phyloP scores from a whole-genome alignment of 2,797 vertebrate genomes.

The Adelosebastes latens region DNA sequence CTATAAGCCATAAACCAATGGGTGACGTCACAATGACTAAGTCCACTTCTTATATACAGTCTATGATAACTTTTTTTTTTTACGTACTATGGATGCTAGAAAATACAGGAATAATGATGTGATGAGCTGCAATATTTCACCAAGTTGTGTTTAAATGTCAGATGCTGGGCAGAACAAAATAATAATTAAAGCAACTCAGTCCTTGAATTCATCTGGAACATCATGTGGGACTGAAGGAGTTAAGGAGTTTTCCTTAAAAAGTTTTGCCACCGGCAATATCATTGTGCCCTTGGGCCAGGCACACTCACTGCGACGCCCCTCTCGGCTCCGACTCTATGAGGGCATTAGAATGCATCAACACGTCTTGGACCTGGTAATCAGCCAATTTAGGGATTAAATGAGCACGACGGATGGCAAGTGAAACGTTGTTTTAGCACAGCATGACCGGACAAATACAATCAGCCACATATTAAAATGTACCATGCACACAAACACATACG shows the following conservation, averaged over 20 bases:
- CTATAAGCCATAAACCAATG: not conserved
- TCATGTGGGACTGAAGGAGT: not conserved
- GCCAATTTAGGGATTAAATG: conserved; percentile 50
- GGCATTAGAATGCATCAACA: conserved; percentile 37
- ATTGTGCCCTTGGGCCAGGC: conserved; percentile 45
- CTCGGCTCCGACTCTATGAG: not conserved
- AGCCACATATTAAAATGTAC: conserved; percentile 20
- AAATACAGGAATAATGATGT: not conserved
- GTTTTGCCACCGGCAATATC: conserved; percentile 13
- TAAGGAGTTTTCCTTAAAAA: conserved; percentile 17
- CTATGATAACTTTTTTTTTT: not conserved
- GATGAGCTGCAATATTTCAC: not conserved
- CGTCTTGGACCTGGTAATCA: conserved; percentile 40
- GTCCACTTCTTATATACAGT: not conserved
- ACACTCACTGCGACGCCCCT: not conserved
- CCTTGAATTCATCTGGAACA: not conserved
- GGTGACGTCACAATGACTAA: not conserved
- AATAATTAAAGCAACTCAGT: not conserved
- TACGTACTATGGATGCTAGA: not conserved
- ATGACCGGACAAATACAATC: conserved; percentile 61
- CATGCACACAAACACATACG: not conserved
- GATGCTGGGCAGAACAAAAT: not conserved
- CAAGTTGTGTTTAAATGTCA: not conserved
- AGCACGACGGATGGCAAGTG: conserved; percentile 43
- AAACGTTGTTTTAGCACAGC: conserved; percentile 44